Percentiles rank a stretch among this genome's conserved stretches.
These are phyloP conservation scores for Belgica antarctica DNA, from an alignment of 2,888 invertebrate species.

Conservation along the genomic window DNA sequence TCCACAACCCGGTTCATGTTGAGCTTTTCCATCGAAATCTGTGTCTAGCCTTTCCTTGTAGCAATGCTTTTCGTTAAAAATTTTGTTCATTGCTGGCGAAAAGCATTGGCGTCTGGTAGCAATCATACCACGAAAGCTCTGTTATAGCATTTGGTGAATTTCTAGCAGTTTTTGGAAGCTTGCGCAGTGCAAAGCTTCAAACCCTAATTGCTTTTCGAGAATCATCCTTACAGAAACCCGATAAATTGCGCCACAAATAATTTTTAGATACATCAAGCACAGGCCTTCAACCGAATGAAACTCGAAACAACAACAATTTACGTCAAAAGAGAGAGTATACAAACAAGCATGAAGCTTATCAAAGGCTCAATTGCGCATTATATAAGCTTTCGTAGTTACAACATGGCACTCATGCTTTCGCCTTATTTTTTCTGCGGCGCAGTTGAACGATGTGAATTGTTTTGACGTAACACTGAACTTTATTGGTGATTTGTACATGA, in stretches of 20 bases:
- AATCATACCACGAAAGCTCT: background rate
- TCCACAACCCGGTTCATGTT: conserved; percentile 33
- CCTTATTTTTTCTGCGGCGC: conserved; percentile 15
- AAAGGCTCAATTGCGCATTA: conserved; percentile 21
- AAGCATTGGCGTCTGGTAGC: no score
- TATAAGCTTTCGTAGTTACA: conserved; percentile 14
- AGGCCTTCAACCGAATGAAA: background rate
- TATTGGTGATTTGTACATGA: no score
- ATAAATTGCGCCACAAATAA: conserved; percentile 39
- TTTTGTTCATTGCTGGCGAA: no score
- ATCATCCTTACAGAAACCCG: conserved; percentile 18
- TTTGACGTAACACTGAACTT: no score
- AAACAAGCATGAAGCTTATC: background rate
- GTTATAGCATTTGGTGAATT: background rate
- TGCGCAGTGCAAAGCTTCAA: background rate
- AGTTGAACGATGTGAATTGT: no score
- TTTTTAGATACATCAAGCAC: background rate
- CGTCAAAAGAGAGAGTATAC: no score
- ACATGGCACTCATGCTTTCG: conserved; percentile 29
- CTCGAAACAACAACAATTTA: background rate
- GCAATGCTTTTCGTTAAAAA: no score
- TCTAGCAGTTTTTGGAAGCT: background rate
- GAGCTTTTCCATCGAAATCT: conserved; percentile 24
- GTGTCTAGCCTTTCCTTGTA: no score
- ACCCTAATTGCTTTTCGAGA: background rate